Conservation (phyloP, 2,888 invertebrate genomes). For the Augochlorella aurata region DNA sequence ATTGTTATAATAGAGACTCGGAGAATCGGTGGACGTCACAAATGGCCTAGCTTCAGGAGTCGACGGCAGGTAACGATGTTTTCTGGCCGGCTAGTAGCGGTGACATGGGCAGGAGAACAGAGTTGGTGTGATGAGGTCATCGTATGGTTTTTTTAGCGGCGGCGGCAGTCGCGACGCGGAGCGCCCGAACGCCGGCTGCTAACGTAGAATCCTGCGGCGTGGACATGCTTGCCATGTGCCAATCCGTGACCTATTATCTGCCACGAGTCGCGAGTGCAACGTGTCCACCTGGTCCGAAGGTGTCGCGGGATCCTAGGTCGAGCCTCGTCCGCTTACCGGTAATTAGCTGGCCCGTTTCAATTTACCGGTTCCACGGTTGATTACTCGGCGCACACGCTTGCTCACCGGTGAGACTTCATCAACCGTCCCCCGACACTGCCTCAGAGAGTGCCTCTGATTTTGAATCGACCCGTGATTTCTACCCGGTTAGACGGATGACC, state of each 20-base stretch:
- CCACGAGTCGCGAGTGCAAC: slow-evolving; percentile 56
- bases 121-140: slow-evolving; percentile 80
- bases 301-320: slow-evolving; percentile 28
- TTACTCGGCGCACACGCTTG: not conserved
- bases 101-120: slow-evolving; percentile 75
- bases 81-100: slow-evolving; percentile 77
- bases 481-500: slow-evolving; percentile 55
- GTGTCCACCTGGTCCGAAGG: slow-evolving; percentile 30
- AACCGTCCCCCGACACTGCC: too few relatives aligned
- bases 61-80: slow-evolving; percentile 68
- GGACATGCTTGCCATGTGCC: slow-evolving; percentile 72
- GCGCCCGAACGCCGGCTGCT: slow-evolving; percentile 76
- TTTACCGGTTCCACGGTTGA: slow-evolving; percentile 33
- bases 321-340: slow-evolving; percentile 20
- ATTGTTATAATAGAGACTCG: not conserved
- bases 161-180: slow-evolving; percentile 79
- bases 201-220: slow-evolving; percentile 63
- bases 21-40: not conserved
- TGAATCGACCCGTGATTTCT: slow-evolving; percentile 37
- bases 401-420: slow-evolving; percentile 26
- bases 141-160: slow-evolving; percentile 77
- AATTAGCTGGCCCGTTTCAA: not conserved
- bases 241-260: slow-evolving; percentile 50
- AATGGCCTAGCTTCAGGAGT: slow-evolving; percentile 41
- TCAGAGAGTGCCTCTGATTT: slow-evolving; percentile 28